These are phyloP conservation scores for Lasius platythorax DNA, from an alignment of 2,888 invertebrate genomes.

Conservation along the genomic window DNA sequence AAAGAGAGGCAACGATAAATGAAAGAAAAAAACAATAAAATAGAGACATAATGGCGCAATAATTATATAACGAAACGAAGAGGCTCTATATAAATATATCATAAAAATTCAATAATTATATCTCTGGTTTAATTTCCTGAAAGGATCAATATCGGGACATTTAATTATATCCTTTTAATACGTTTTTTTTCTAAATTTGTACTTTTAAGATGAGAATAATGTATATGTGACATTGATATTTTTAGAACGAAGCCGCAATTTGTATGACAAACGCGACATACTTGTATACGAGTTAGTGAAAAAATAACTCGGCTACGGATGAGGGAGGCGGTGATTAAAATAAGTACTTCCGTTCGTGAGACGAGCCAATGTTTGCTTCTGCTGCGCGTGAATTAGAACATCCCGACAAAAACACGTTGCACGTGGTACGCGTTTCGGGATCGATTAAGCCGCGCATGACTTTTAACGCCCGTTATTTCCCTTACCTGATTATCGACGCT, in stretches of 20 bases:
- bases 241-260: not conserved
- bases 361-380: constrained; percentile 22
- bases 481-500: not conserved
- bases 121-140: not conserved
- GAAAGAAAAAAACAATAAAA: not conserved
- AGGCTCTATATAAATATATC: too few species aligned
- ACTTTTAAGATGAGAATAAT: not conserved
- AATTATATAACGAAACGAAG: not conserved
- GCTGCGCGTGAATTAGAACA: constrained; percentile 25
- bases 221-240: too few species aligned
- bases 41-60: not conserved
- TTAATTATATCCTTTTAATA: not conserved
- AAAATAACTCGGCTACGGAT: not conserved
- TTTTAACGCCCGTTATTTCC: not conserved
- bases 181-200: not conserved
- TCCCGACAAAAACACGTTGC: constrained; percentile 26
- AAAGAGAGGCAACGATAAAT: not conserved
- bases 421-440: constrained; percentile 6
- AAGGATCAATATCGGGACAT: not conserved
- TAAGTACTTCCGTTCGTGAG: constrained; percentile 15
- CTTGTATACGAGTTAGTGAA: not conserved
- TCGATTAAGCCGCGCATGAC: constrained; percentile 34
- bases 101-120: too few species aligned
- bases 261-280: not conserved
- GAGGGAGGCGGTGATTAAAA: constrained; percentile 25